Evolutionary conservation across 2,113 vertebrate species (phyloP), one percentile per base, ranked within the genome.

Genomic region (Hemiscyllium ocellatum): DNA sequence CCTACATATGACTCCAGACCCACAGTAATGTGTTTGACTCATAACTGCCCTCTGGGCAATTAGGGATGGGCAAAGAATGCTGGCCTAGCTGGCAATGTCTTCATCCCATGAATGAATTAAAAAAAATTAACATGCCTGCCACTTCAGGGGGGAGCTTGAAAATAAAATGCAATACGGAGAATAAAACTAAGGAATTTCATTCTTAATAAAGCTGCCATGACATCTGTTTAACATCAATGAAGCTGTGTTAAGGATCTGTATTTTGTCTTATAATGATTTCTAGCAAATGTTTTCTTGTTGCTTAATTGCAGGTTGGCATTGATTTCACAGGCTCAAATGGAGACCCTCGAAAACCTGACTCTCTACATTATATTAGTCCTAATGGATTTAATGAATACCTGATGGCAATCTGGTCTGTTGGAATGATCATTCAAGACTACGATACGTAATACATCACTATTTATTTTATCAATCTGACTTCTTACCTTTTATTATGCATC

Each of bases 321-420:
- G 99, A 99, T 97, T 99, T 99, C 96, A 99, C 99, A 0, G 99
- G 99, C 96, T 99, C 99, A 96, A 99, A 99, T 26, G 99, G 99
- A 24, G 98, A 99, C 94, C 99, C 99, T 85, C 97, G 95, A 0
- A 98, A 98, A 96, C 98, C 98, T 0, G 97, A 99, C 91, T 99
- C 99, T 52, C 97, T 99, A 91, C 99, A 99, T 97, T 99, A 98
- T 97, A 99, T 99, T 96, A 99, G 98, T 94, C 98, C 99, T 66
- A 98, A 98, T 96, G 99, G 99, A 10, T 97, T 99, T 50, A 99
- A 99, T 78, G 99, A 99, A 95, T 99, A 99, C 97, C 97, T 99
- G 86, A 98, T 98, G 80, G 99, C 99, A 22, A 98, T 99, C 96
- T 99, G 99, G 99, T 99, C 99, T 66, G 99, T 99, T 6, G 99